Evolutionary conservation across 2,113 vertebrate species (phyloP).

Genomic region (Orcinus orca): DNA sequence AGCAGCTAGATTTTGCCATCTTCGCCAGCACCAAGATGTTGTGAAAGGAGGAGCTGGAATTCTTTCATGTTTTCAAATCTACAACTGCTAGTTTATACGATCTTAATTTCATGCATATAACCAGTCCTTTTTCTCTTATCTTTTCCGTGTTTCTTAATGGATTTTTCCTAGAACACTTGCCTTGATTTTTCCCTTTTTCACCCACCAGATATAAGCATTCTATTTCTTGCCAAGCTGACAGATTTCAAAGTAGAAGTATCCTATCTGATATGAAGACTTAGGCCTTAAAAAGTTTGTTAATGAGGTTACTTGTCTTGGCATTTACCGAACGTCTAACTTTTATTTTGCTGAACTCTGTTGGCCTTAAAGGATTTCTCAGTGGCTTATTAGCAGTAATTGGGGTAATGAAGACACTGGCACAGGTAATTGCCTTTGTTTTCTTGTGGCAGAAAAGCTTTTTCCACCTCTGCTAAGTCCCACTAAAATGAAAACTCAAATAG

Average conservation of each 20-base stretch:
- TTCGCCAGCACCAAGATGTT: neutral
- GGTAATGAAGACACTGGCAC: neutral
- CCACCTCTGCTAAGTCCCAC: neutral
- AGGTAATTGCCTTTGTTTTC: slow-evolving; percentile 15
- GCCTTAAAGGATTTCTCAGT: slow-evolving; percentile 37
- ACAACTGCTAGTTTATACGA: neutral
- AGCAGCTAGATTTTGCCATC: neutral
- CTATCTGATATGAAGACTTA: neutral
- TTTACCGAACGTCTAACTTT: neutral
- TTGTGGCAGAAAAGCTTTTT: slow-evolving; percentile 2
- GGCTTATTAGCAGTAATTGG: neutral
- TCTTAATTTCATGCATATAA: neutral
- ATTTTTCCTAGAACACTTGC: neutral
- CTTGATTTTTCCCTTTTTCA: neutral
- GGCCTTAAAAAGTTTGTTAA: neutral
- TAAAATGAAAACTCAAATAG: neutral
- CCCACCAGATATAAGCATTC: neutral
- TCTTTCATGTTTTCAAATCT: neutral
- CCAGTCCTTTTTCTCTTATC: neutral
- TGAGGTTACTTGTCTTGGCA: neutral
- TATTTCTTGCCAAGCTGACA: neutral
- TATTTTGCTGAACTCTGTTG: neutral
- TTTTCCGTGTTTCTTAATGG: neutral
- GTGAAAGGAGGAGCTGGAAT: neutral
- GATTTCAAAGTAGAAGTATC: slow-evolving; percentile 12